phyloP scores from a whole-genome alignment of 2,888 invertebrate genomes.

The Catonia carolina region DNA sequence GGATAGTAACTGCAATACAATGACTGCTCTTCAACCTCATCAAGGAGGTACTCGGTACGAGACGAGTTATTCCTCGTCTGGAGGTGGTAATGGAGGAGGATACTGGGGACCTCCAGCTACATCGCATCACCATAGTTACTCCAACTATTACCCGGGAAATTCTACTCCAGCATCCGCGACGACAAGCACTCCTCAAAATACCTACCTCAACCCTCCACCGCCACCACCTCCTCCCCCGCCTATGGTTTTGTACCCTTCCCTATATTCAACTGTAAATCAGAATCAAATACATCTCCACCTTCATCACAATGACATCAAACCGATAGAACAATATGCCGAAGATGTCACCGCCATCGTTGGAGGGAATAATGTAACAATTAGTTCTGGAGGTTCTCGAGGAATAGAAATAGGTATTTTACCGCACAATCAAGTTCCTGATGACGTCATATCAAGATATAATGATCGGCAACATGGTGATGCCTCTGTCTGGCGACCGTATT shows the following conservation, averaged over 20 bases:
- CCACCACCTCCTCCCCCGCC: slow-evolving; percentile 45
- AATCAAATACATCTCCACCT: slow-evolving; percentile 79
- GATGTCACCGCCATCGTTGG: slow-evolving; percentile 36
- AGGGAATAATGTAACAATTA: slow-evolving; percentile 34
- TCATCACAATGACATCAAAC: slow-evolving; percentile 50
- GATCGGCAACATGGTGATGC: slow-evolving; percentile 37
- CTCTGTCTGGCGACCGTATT: slow-evolving; percentile 40
- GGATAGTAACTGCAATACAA: neutral
- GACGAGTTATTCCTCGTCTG: slow-evolving; percentile 45
- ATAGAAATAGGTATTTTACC: slow-evolving; percentile 36
- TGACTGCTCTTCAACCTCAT: no score
- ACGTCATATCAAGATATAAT: slow-evolving; percentile 29
- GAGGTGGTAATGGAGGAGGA: slow-evolving; percentile 18
- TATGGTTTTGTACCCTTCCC: slow-evolving; percentile 69
- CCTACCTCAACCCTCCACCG: slow-evolving; percentile 20
- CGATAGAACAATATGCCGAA: slow-evolving; percentile 29
- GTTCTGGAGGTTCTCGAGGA: slow-evolving; percentile 30
- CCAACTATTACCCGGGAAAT: slow-evolving; percentile 42
- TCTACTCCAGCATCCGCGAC: slow-evolving; percentile 40
- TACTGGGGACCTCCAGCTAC: slow-evolving; percentile 26
- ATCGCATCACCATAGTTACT: slow-evolving; percentile 59
- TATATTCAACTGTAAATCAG: slow-evolving; percentile 78
- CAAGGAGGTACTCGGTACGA: slow-evolving; percentile 7
- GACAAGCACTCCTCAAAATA: slow-evolving; percentile 3
- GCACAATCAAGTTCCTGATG: slow-evolving; percentile 29